These are phyloP conservation scores for Forbesichthys agassizii DNA, from an alignment of 2,113 vertebrate species.

Conservation along the genomic window DNA sequence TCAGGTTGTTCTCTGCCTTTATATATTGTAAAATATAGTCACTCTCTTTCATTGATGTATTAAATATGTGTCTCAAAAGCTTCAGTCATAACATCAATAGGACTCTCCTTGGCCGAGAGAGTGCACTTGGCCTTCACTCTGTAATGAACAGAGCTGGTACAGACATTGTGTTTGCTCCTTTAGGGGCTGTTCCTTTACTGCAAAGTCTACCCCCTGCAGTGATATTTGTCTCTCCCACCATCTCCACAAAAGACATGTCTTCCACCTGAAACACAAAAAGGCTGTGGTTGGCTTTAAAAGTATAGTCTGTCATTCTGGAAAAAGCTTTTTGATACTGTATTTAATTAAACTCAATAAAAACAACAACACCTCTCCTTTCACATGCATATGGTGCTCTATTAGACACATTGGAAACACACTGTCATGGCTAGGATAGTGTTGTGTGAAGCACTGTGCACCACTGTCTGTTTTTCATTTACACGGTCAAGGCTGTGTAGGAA, in stretches of 20 bases:
- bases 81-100: slow-evolving; percentile 34
- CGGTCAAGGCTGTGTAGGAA: too few species aligned
- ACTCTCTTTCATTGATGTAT: neutral
- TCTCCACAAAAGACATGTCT: neutral
- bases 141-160: slow-evolving; percentile 58
- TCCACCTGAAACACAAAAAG: slow-evolving; percentile 47
- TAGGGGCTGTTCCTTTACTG: slow-evolving; percentile 16
- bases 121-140: slow-evolving; percentile 40
- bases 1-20: too few species aligned
- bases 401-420: too few species aligned
- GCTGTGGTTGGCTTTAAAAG: neutral
- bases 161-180: slow-evolving; percentile 26
- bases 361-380: too few species aligned
- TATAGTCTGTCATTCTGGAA: too few species aligned
- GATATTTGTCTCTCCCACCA: neutral
- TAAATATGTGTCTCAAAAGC: slow-evolving; percentile 60
- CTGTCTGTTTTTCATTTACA: too few species aligned
- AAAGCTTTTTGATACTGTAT: too few species aligned
- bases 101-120: slow-evolving; percentile 7
- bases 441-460: too few species aligned
- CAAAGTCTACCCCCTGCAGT: slow-evolving; percentile 1
- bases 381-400: too few species aligned
- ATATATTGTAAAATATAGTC: too few species aligned
- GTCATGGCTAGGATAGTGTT: too few species aligned
- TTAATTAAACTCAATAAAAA: too few species aligned